phyloP scores from a whole-genome alignment of 1,140 invertebrate genomes.

The Octopus sinensis region DNA sequence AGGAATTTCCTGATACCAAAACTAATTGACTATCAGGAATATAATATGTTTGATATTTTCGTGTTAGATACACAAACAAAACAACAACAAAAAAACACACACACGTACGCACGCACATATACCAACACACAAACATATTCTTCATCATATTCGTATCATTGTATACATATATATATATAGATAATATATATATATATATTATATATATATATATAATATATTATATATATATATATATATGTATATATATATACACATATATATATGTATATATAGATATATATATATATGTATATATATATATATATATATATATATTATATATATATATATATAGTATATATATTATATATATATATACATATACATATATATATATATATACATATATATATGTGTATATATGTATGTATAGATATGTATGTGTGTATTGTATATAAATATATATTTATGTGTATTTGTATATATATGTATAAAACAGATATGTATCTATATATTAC shows the following conservation, averaged over 20 bases:
- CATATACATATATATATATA: background rate
- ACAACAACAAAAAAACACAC: background rate
- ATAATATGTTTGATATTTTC: too few relatives aligned
- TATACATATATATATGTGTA: background rate
- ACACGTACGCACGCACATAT: conserved; percentile 6
- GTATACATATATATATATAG: background rate
- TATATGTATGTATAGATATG: background rate
- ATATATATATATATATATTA: too few relatives aligned
- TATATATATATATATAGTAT: too few relatives aligned
- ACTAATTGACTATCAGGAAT: too few relatives aligned
- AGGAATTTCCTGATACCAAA: too few relatives aligned
- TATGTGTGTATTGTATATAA: too few relatives aligned
- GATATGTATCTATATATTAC: background rate
- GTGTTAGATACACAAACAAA: background rate
- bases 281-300: background rate
- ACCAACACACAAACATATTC: background rate
- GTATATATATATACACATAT: background rate
- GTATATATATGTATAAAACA: background rate
- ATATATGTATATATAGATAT: background rate
- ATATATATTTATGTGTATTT: background rate
- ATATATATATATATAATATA: background rate
- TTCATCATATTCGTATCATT: background rate
- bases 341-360: too few relatives aligned
- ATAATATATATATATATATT: background rate
- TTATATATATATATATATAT: background rate